Percentiles rank a stretch among this genome's conserved stretches.
Conservation (phyloP, 2,888 invertebrate genomes). For the Tryphoninae sp. region DNA sequence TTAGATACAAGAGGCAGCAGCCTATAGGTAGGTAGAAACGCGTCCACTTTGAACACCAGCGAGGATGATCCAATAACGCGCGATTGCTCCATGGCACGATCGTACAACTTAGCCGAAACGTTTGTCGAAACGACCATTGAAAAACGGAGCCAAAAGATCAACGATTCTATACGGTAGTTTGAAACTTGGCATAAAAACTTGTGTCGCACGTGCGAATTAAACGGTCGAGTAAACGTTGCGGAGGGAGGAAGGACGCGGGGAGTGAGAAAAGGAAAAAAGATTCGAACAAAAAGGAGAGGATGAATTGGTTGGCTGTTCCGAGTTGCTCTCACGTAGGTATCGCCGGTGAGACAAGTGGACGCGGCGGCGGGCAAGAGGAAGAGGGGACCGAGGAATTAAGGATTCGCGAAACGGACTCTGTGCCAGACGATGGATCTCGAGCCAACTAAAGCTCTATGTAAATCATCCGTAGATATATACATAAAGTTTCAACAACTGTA, state of each 20-base stretch:
- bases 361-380: conserved; percentile 34
- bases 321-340: too few relatives aligned
- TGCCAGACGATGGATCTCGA: conserved; percentile 43
- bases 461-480: conserved; percentile 35
- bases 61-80: conserved; percentile 26
- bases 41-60: conserved; percentile 27
- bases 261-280: neutral
- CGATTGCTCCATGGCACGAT: neutral
- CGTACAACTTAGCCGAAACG: neutral
- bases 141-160: too few relatives aligned
- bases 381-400: conserved; percentile 47
- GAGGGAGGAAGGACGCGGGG: neutral
- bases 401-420: conserved; percentile 43
- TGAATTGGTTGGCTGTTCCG: neutral
- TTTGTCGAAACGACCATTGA: conserved; percentile 26
- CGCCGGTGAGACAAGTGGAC: conserved; percentile 5
- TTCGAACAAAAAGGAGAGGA: conserved; percentile 1
- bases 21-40: neutral
- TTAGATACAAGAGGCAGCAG: neutral
- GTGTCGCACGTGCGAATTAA: conserved; percentile 37
- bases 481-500: conserved; percentile 42
- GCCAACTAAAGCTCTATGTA: conserved; percentile 54
- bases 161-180: too few relatives aligned
- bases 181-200: neutral
- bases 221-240: conserved; percentile 4